Base-by-base conservation (phyloP, 2,113 vertebrate genomes). In the Melanostigma gelatinosum region DNA sequence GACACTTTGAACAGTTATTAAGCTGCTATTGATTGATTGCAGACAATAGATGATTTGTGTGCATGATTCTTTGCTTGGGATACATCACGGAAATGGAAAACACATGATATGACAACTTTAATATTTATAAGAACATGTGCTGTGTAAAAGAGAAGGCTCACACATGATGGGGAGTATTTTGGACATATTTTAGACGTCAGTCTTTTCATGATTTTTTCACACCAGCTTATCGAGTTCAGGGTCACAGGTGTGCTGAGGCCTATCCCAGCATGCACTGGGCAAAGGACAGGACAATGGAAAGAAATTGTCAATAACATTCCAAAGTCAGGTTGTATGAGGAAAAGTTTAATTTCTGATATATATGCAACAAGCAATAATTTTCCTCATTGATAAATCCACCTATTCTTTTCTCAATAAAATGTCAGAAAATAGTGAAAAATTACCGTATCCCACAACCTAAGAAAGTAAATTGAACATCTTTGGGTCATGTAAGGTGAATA, bases 171-270 rank as follows among this genome's bases (percentile, higher is more conserved):
- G 8, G 9, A 48, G 22, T 38, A 20, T 38, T 70, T 57, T 48
- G 20, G 4, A 7, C 24, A 57, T 8, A 57, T 66, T 72, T 54
- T 61, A 72, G 32, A 34, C 15, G 7, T 72, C 4, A 24, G 32
- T 75, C 11, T 62, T 62, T 24, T 32, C 1, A 12, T 16, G 5
- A 36, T 40, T 71, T 63, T 42, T 72, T 34, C 27, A 64, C 38
- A 65, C 22, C 3, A 1, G 12, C 9, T 48, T 57, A 27, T 66
- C 4, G 18, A 38, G 15, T 81, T 44, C 13, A 74, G 71, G 24
- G 15, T 69, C 48, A 63, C 36, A 55, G 55, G 64, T 81, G 34
- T 54, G 16, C 32, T 70, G 11, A 67, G n/a, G 18, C 20, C 54
- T 62, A 2, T 67, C 46, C 46, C 44, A 46, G 29, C 29, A 65